Percentiles rank a stretch among this genome's conserved stretches.
Evolutionary conservation across 2,797 vertebrate genomes (phyloP).

Genomic region (Tympanoctomys barrerae): DNA sequence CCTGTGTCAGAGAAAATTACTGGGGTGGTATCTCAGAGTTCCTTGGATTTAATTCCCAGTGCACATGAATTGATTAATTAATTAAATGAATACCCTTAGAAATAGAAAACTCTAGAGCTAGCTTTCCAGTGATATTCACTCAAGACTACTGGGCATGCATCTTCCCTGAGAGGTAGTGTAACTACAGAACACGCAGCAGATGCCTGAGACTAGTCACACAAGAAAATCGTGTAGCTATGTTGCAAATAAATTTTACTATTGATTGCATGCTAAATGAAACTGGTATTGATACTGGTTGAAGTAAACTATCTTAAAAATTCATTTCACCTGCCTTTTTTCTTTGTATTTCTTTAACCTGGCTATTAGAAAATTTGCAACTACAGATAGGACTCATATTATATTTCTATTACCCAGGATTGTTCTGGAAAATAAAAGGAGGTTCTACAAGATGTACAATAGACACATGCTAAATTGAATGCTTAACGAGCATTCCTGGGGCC

Average conservation of each 20-base stretch:
- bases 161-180: background rate
- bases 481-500: background rate
- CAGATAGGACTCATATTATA: background rate
- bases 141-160: background rate
- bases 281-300: background rate
- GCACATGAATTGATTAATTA: background rate
- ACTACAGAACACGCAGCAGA: background rate
- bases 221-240: background rate
- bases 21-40: background rate
- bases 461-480: conserved; percentile 37
- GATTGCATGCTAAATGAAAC: background rate
- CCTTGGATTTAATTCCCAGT: background rate
- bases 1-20: background rate
- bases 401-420: background rate
- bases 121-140: background rate
- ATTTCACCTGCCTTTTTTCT: background rate
- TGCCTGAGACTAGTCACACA: background rate
- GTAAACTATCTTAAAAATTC: background rate
- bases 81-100: background rate
- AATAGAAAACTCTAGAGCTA: background rate
- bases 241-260: background rate
- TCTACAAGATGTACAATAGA: background rate
- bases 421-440: background rate
- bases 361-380: conserved; percentile 6
- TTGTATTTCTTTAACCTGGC: background rate